A percentile compares a stretch with the other conserved stretches of the same genome.
Conservation (phyloP, 2,113 vertebrate genomes). For the Phocoena phocoena region DNA sequence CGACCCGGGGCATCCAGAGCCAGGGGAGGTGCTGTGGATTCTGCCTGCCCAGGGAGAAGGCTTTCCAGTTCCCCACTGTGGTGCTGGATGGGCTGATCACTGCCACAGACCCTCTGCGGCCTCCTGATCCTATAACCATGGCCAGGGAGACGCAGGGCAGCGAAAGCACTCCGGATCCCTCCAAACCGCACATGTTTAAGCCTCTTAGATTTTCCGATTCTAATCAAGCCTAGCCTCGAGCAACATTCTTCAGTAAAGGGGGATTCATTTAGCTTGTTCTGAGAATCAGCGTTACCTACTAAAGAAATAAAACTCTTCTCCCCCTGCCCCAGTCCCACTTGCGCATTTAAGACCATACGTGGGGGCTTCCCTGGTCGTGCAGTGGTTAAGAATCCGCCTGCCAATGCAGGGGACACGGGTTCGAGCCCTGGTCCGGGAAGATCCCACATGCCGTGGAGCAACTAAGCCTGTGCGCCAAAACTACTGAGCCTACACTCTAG, state of each 20-base stretch:
- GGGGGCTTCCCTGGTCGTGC: not conserved
- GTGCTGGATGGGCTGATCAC: not conserved
- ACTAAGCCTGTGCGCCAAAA: too few relatives aligned
- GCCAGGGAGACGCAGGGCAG: not conserved
- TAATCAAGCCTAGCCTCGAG: slow-evolving; percentile 75
- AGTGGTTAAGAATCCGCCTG: too few relatives aligned
- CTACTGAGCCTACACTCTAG: too few relatives aligned
- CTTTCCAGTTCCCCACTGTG: not conserved
- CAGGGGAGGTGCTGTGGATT: not conserved
- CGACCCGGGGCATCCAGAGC: not conserved
- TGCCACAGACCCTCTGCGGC: not conserved
- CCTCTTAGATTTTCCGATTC: slow-evolving; percentile 78
- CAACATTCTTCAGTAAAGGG: slow-evolving; percentile 73
- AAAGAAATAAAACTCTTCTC: slow-evolving; percentile 49
- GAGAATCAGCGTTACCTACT: slow-evolving; percentile 63
- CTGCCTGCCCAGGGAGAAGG: not conserved
- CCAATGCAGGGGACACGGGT: too few relatives aligned
- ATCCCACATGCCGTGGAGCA: too few relatives aligned
- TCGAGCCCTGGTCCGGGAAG: too few relatives aligned
- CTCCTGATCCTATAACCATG: not conserved
- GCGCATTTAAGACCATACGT: not conserved
- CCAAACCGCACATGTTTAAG: slow-evolving; percentile 74
- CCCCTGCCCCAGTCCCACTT: not conserved
- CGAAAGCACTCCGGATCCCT: slow-evolving; percentile 28
- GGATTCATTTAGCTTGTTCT: slow-evolving; percentile 69